These are phyloP conservation scores for Dasyurus viverrinus DNA, from an alignment of 2,113 vertebrate genomes.

Conservation along the genomic window DNA sequence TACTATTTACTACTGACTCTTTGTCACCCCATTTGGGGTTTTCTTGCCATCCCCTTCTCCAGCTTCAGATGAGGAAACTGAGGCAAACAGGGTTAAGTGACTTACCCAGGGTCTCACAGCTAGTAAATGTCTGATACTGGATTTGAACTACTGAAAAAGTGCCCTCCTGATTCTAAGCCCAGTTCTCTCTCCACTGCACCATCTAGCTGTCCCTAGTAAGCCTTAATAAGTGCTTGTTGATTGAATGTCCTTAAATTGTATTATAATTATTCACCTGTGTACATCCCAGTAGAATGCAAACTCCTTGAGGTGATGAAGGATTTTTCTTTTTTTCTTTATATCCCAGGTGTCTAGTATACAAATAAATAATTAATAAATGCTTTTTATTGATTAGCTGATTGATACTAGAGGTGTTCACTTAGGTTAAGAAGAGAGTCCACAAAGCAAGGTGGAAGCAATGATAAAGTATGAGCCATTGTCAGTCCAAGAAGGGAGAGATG, in stretches of 20 bases:
- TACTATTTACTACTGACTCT: neutral
- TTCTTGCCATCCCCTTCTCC: neutral
- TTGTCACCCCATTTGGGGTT: neutral
- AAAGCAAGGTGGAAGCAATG: neutral
- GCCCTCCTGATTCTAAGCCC: neutral
- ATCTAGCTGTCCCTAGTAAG: neutral
- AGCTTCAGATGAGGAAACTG: neutral
- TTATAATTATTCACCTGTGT: neutral
- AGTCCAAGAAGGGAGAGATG: neutral
- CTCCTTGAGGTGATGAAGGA: neutral
- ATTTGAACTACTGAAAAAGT: neutral
- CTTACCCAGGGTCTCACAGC: neutral
- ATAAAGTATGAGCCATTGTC: neutral
- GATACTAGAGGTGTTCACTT: neutral
- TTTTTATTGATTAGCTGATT: neutral
- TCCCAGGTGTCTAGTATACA: neutral
- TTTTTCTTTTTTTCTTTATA: neutral
- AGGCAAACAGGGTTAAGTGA: neutral
- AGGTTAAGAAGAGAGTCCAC: neutral
- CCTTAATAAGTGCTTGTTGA: neutral
- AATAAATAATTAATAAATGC: neutral
- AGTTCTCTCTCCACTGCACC: neutral
- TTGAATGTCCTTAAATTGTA: neutral
- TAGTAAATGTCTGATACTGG: neutral
- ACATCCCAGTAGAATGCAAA: neutral